A percentile compares a stretch with the other conserved stretches of the same genome.
Evolutionary conservation across 2,113 vertebrate genomes (phyloP).

Genomic region (Nerophis lumbriciformis): DNA sequence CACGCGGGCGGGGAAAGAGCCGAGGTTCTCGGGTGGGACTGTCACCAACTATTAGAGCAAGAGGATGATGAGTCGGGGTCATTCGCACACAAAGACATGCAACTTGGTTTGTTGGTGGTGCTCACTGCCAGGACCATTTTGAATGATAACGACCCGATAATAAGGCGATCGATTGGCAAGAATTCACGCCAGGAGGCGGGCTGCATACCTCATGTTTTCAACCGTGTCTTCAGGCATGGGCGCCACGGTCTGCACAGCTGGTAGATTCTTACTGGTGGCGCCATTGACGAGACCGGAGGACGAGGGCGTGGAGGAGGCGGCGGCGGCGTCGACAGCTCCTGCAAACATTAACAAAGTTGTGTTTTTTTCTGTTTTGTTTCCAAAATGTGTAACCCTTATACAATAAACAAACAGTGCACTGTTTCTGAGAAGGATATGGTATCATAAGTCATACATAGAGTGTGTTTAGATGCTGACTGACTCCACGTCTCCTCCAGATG

Average conservation of each 20-base stretch:
- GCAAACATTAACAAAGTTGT: slow-evolving; percentile 14
- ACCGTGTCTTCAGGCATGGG: slow-evolving; percentile 96
- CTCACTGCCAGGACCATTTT: too few species aligned
- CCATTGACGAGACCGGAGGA: slow-evolving; percentile 96
- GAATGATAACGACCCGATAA: too few species aligned
- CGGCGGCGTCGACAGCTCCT: slow-evolving; percentile 85
- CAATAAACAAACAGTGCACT: too few species aligned
- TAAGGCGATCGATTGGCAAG: background rate
- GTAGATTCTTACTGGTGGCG: slow-evolving; percentile 95
- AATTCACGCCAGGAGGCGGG: background rate
- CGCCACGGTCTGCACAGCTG: slow-evolving; percentile 92
- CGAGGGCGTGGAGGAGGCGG: slow-evolving; percentile 73
- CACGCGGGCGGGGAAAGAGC: slow-evolving; percentile 26
- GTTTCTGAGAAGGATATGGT: too few species aligned
- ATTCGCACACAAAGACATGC: slow-evolving; percentile 8
- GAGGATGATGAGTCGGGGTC: slow-evolving; percentile 56
- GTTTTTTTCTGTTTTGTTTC: too few species aligned
- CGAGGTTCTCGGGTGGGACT: slow-evolving; percentile 41
- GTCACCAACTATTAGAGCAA: slow-evolving; percentile 64
- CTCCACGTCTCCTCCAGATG: background rate
- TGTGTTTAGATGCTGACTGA: background rate
- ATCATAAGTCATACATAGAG: too few species aligned
- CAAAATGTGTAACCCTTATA: too few species aligned
- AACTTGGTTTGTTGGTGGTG: too few species aligned
- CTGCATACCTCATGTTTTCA: slow-evolving; percentile 88